Percentiles rank a stretch among this genome's conserved stretches.
Evolutionary conservation across 2,797 vertebrate species (phyloP).

Genomic region (Darevskia mixta): DNA sequence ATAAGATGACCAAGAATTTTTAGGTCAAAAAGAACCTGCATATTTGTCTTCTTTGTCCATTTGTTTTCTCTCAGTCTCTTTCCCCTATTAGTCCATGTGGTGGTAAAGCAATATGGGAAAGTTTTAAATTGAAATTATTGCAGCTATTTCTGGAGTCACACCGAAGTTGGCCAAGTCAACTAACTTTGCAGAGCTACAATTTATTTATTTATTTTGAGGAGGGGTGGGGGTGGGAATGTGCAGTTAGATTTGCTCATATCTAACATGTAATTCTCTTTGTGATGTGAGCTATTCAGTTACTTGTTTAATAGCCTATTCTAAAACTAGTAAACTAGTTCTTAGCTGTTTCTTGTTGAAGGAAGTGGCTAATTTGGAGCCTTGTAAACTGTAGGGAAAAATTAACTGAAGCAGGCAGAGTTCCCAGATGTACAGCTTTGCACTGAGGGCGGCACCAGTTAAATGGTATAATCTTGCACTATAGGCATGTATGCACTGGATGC

Average conservation of each 20-base stretch:
- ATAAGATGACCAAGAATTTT: not conserved
- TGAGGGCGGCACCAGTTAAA: not conserved
- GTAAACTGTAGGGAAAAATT: slow-evolving; percentile 3
- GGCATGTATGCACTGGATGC: not conserved
- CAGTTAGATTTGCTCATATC: not conserved
- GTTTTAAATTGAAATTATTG: not conserved
- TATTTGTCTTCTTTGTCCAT: not conserved
- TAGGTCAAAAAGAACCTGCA: not conserved
- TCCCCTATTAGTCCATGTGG: not conserved
- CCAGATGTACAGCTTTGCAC: not conserved
- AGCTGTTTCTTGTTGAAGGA: slow-evolving; percentile 1
- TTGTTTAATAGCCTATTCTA: not conserved
- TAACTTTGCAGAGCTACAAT: not conserved
- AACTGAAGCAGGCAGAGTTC: not conserved
- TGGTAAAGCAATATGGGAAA: not conserved
- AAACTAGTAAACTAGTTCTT: slow-evolving; percentile 16
- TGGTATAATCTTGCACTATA: not conserved
- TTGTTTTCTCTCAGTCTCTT: not conserved
- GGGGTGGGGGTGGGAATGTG: not conserved
- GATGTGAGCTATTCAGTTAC: slow-evolving; percentile 5
- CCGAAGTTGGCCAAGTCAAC: not conserved
- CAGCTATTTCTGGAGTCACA: not conserved
- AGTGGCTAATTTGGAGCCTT: slow-evolving; percentile 1
- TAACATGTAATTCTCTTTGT: slow-evolving; percentile 2
- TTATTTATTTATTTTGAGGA: not conserved